A percentile compares a stretch with the other conserved stretches of the same genome.
These are phyloP conservation scores for Channa argus DNA, from an alignment of 2,113 vertebrate species.

Conservation along the genomic window DNA sequence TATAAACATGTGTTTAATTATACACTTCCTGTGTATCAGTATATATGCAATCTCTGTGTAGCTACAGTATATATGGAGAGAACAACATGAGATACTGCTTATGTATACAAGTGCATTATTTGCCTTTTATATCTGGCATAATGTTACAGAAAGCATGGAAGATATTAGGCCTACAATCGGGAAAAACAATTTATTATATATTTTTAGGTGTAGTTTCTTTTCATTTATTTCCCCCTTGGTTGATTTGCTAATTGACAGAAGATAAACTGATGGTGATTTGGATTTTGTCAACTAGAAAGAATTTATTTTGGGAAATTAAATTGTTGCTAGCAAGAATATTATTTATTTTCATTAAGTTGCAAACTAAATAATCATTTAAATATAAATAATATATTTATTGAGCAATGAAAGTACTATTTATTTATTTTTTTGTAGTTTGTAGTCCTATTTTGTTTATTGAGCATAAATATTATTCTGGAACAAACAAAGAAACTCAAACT, in stretches of 20 bases:
- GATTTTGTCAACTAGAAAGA: not conserved
- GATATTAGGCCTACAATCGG: not conserved
- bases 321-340: too few relatives aligned
- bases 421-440: not conserved
- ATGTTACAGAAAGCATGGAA: not conserved
- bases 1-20: not conserved
- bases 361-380: too few relatives aligned
- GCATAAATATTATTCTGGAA: not conserved
- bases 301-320: too few relatives aligned
- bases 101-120: conserved; percentile 2
- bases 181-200: too few relatives aligned
- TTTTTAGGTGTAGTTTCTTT: not conserved
- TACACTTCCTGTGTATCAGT: not conserved
- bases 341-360: too few relatives aligned
- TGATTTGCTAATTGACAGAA: not conserved
- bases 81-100: not conserved
- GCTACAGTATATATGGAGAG: not conserved
- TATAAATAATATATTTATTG: too few relatives aligned
- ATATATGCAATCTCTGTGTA: too few relatives aligned
- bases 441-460: not conserved
- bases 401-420: too few relatives aligned
- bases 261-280: too few relatives aligned
- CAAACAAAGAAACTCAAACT: not conserved
- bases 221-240: not conserved
- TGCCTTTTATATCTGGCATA: not conserved